Evolutionary conservation across 2,113 vertebrate genomes (phyloP).

Genomic region (Podiceps cristatus): DNA sequence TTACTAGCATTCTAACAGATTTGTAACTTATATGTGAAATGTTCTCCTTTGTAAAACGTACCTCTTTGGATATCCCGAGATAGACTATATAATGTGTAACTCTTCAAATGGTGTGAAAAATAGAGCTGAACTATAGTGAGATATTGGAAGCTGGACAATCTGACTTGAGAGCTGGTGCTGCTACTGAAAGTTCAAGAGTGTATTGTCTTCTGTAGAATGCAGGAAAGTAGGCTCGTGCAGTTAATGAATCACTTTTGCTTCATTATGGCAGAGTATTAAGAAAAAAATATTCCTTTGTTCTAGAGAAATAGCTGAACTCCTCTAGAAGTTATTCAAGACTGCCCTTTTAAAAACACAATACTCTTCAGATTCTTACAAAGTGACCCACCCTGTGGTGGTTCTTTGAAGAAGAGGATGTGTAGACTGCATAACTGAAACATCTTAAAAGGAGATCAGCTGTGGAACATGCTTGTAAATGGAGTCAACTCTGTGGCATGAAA

Average conservation of each 20-base stretch:
- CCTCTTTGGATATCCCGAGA: not conserved
- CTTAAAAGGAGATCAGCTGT: not conserved
- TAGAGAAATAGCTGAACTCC: not conserved
- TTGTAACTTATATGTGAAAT: not conserved
- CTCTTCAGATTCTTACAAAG: not conserved
- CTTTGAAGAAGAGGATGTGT: not conserved
- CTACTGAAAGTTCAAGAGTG: not conserved
- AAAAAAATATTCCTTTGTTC: not conserved
- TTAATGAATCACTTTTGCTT: not conserved
- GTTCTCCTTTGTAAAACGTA: not conserved
- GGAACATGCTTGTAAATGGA: not conserved
- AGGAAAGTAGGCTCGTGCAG: not conserved
- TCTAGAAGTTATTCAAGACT: not conserved
- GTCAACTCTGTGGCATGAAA: not conserved
- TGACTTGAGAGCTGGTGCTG: not conserved
- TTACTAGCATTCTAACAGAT: not conserved
- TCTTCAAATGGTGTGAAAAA: not conserved
- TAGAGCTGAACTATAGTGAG: not conserved
- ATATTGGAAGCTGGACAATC: not conserved
- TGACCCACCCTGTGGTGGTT: not conserved
- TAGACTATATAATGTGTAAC: not conserved
- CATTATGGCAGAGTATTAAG: not conserved
- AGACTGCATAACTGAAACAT: not conserved
- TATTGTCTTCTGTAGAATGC: not conserved
- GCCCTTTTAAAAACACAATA: not conserved